Conservation (phyloP, 2,113 vertebrate species). For the Lasiurus borealis region DNA sequence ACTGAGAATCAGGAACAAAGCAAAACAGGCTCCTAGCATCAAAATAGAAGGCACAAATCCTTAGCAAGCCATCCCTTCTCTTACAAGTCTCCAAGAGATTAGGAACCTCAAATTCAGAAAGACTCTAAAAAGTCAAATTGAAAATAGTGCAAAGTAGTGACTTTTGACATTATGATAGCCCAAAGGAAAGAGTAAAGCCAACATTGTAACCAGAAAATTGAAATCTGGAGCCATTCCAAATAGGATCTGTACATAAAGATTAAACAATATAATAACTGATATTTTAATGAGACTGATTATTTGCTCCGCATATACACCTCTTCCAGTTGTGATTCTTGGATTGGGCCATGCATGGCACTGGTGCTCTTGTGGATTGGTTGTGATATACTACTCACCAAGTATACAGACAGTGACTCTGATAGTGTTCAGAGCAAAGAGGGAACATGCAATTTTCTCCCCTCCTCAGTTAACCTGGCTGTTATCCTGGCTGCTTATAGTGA, state of each 20-base stretch:
- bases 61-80: not conserved
- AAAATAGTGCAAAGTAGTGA: not conserved
- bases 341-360: not conserved
- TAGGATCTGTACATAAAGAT: not conserved
- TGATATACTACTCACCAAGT: not conserved
- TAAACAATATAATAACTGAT: not conserved
- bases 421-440: not conserved
- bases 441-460: not conserved
- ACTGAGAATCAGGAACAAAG: not conserved
- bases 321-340: not conserved
- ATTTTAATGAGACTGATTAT: not conserved
- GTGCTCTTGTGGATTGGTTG: rapidly evolving
- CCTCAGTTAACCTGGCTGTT: not conserved
- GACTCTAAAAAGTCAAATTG: not conserved
- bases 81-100: not conserved
- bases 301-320: not conserved
- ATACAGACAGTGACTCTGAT: not conserved
- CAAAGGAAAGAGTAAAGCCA: not conserved
- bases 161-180: not conserved
- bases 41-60: not conserved
- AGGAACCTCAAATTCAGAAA: not conserved
- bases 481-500: not conserved
- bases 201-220: rapidly evolving
- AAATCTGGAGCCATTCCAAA: not conserved
- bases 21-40: not conserved